Evolutionary conservation across 2,797 vertebrate genomes (phyloP).

Genomic region (Micrastur ruficollis): DNA sequence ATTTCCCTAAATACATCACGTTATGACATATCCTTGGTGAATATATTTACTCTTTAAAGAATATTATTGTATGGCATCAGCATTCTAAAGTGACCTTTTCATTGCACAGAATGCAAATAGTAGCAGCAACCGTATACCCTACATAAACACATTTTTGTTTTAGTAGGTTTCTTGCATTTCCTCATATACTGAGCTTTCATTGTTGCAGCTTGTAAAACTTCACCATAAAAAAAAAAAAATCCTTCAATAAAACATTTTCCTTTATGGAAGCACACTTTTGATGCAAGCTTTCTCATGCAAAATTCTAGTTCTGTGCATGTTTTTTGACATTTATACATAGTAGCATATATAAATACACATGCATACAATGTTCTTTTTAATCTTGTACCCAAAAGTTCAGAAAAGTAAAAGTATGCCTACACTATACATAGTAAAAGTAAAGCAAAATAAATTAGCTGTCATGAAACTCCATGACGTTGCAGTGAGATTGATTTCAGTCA

Average conservation of each 20-base stretch:
- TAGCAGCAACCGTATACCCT: background rate
- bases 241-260: background rate
- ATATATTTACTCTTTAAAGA: background rate
- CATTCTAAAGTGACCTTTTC: background rate
- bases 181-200: background rate
- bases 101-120: background rate
- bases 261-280: background rate
- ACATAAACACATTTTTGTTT: background rate
- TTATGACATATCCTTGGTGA: background rate
- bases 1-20: background rate
- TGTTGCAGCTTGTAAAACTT: background rate
- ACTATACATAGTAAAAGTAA: background rate
- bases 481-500: background rate
- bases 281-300: background rate
- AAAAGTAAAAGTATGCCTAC: background rate
- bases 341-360: background rate
- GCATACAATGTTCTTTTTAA: background rate
- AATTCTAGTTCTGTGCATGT: background rate
- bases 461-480: rapidly evolving
- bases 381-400: background rate
- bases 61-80: background rate
- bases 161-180: background rate
- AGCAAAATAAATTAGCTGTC: background rate
- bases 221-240: background rate
- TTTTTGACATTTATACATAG: background rate